Evolutionary conservation across 2,888 invertebrate genomes (phyloP), one percentile per base, ranked within the genome.

Genomic region (Lymantria monacha): DNA sequence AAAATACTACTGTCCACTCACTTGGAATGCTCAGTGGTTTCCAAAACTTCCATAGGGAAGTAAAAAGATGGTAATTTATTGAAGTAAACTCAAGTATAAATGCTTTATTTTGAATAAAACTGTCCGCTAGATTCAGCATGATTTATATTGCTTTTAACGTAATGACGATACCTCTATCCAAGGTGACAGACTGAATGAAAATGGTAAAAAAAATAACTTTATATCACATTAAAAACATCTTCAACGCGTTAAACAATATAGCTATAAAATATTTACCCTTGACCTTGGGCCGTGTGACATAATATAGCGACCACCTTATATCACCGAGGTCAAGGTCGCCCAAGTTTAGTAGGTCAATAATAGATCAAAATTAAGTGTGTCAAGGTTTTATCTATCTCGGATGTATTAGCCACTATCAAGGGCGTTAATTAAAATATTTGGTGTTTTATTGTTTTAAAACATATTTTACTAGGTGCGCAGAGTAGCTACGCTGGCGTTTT

Each of bases 301-400:
- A 63, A 65, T 22, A 33, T 22, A 49, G 31, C 30, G 48, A 37
- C 63, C 63, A 59, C 55, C 47, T 58, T 55, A 53, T 59, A 53
- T 61, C 58, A 59, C 54, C 58, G 54, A 37, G 63, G 66, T 63
- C 60, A 63, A 55, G 66, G 63, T 55, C 53, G 42, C 51, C 41
- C 37, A 41, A 57, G 63, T 46, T 63, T 53, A 53, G 55, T 66
- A 45, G 65, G 66, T 57, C 63, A 48, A 33, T 12, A n/a, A 22
- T 30, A 44, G 44, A 55, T 57, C 49, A 49, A 55, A 51, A 53
- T 51, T 60, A 55, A 52, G 41, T 57, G 56, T 48, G 61, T 41
- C 66, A 65, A 63, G 66, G 65, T 53, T 45, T 8, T 44, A 52
- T 61, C 64, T 59, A 62, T 55, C 49, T 61, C 48, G 42, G 63